Percentiles rank a stretch among this genome's conserved stretches.
Evolutionary conservation across 2,797 vertebrate species (phyloP).

Genomic region (Falco columbarius): DNA sequence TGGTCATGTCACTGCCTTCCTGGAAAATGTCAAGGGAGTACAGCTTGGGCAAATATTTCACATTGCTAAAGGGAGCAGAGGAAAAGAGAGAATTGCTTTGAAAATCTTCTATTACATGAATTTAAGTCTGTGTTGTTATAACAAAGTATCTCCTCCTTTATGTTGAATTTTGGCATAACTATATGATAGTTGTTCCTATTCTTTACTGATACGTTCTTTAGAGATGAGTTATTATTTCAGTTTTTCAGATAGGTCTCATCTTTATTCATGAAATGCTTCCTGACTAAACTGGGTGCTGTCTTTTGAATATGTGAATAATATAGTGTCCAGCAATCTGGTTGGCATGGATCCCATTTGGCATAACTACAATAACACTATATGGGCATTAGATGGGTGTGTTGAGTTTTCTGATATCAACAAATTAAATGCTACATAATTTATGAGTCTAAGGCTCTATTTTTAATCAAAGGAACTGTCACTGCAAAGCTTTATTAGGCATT

Average conservation of each 20-base stretch:
- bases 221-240: neutral
- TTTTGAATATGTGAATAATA: constrained; percentile 26
- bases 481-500: constrained; percentile 30
- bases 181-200: neutral
- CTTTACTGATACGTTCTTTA: neutral
- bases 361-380: neutral
- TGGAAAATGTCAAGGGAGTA: constrained; percentile 33
- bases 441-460: constrained; percentile 42
- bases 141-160: neutral
- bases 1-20: neutral
- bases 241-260: neutral
- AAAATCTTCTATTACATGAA: neutral
- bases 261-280: constrained; percentile 26
- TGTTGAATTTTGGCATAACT: neutral
- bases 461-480: constrained; percentile 45
- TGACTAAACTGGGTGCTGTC: neutral
- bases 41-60: neutral
- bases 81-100: neutral
- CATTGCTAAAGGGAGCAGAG: neutral
- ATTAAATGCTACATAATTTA: constrained; percentile 60
- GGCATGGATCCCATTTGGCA: constrained; percentile 39
- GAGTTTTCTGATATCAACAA: constrained; percentile 52
- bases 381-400: constrained; percentile 47
- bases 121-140: neutral
- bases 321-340: constrained; percentile 50